Percentiles rank a stretch among this genome's conserved stretches.
phyloP scores from a whole-genome alignment of 2,797 vertebrate species.

The Phrynocephalus forsythii region DNA sequence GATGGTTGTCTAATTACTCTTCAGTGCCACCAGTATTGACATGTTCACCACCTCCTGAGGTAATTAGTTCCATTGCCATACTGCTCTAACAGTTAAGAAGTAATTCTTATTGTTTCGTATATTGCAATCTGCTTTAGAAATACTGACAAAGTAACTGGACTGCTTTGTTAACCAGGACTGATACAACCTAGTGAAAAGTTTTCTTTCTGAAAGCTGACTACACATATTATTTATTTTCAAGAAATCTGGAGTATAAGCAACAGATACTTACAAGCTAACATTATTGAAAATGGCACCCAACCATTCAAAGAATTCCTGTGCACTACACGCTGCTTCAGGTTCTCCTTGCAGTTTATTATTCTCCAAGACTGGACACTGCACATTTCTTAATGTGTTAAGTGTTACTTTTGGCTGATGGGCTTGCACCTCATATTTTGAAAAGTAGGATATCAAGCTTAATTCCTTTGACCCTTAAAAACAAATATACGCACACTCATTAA shows the following conservation, averaged over 20 bases:
- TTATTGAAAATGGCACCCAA: conserved; percentile 84
- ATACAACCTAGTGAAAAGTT: not conserved
- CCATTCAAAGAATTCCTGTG: conserved; percentile 88
- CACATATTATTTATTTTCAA: too few species aligned
- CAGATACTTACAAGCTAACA: conserved; percentile 80
- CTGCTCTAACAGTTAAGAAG: too few species aligned
- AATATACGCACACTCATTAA: conserved; percentile 42
- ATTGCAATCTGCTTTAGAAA: too few species aligned
- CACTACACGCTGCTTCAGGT: conserved; percentile 76
- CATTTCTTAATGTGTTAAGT: conserved; percentile 68
- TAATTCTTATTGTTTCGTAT: too few species aligned
- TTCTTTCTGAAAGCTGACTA: not conserved
- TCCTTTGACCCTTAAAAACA: conserved; percentile 73
- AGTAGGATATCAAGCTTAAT: conserved; percentile 79
- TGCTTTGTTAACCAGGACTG: too few species aligned
- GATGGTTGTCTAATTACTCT: too few species aligned
- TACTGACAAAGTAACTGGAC: too few species aligned
- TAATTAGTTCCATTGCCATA: too few species aligned
- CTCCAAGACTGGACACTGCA: conserved; percentile 80
- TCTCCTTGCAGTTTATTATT: conserved; percentile 76
- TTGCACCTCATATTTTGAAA: conserved; percentile 82
- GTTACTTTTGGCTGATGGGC: conserved; percentile 80
- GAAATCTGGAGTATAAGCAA: not conserved
- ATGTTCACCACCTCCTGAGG: too few species aligned
- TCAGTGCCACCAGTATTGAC: too few species aligned